phyloP scores from a whole-genome alignment of 2,888 invertebrate genomes.

The Drosophila neotestacea region DNA sequence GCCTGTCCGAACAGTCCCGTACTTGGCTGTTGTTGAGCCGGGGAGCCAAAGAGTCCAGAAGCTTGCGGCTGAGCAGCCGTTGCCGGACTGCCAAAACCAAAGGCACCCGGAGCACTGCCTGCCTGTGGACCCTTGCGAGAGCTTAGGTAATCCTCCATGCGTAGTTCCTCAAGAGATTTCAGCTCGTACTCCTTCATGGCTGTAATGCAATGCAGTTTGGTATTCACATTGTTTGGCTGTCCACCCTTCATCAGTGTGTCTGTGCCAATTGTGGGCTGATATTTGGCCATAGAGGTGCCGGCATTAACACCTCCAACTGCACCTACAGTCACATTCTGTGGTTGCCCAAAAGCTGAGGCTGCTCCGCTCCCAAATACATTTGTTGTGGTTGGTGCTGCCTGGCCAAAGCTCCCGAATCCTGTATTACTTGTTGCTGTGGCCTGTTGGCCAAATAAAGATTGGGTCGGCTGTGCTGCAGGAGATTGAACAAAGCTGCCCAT shows the following conservation, averaged over 20 bases:
- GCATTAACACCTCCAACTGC: constrained; percentile 67
- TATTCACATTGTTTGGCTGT: constrained; percentile 93
- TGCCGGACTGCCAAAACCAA: constrained; percentile 87
- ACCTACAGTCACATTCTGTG: constrained; percentile 50
- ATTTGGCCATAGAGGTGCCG: constrained; percentile 93
- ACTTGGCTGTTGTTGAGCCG: constrained; percentile 84
- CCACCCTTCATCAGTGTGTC: constrained; percentile 97
- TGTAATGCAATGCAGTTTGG: constrained; percentile 98
- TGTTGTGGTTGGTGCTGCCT: constrained; percentile 85
- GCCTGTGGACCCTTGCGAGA: constrained; percentile 92
- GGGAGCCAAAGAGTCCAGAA: constrained; percentile 86
- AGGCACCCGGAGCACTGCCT: constrained; percentile 85
- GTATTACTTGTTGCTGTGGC: constrained; percentile 83
- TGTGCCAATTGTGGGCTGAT: constrained; percentile 93
- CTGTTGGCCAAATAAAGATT: constrained; percentile 87
- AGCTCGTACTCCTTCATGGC: constrained; percentile 99
- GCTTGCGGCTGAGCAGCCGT: constrained; percentile 83
- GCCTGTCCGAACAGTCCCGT: constrained; percentile 87
- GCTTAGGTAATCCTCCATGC: constrained; percentile 96
- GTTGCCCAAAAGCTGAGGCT: constrained; percentile 81
- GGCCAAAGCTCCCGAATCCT: constrained; percentile 88
- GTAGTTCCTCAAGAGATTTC: constrained; percentile 97
- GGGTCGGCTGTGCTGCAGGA: constrained; percentile 82
- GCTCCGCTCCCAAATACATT: constrained; percentile 86
- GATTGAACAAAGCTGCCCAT: constrained; percentile 83